Conservation (phyloP, 35 echinoderm and acorn worm species). For the Apostichopus parvimensis region DNA sequence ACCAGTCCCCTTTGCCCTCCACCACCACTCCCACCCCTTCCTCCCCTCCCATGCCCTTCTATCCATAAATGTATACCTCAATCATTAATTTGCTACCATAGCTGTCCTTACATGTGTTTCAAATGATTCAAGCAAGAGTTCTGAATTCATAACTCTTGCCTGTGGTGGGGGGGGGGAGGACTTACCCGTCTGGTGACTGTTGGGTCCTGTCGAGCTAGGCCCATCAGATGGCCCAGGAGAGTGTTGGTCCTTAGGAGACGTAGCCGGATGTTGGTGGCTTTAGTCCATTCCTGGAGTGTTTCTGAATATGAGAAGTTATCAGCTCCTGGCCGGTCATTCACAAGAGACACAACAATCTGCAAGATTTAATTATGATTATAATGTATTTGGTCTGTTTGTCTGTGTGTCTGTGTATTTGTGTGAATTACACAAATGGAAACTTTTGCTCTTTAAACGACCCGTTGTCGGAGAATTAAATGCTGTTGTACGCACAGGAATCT, state of each 20-base stretch:
- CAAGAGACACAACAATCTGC: constrained; percentile 90
- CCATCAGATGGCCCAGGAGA: constrained; percentile 90
- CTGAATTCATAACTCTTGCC: not conserved
- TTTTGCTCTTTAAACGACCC: no score
- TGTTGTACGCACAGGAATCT: no score
- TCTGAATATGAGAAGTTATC: constrained; percentile 75
- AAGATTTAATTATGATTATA: not conserved
- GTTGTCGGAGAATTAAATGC: no score
- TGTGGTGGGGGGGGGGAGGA: not conserved
- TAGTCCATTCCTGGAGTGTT: constrained; percentile 89
- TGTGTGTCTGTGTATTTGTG: no score
- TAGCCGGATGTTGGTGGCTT: constrained; percentile 90
- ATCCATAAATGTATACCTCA: not conserved
- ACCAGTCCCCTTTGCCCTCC: not conserved
- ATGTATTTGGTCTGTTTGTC: no score
- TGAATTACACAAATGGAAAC: no score
- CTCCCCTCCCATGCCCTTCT: not conserved
- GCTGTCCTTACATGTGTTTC: not conserved
- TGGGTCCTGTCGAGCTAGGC: constrained; percentile 74
- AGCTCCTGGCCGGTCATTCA: constrained; percentile 85
- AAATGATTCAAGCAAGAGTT: not conserved
- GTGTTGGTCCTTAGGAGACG: constrained; percentile 85
- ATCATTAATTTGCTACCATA: not conserved
- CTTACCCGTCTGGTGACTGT: constrained; percentile 90
- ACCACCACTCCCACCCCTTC: not conserved